Percentiles rank a stretch among this genome's conserved stretches.
Evolutionary conservation across 2,888 invertebrate genomes (phyloP).

Genomic region (Amiota mariae): DNA sequence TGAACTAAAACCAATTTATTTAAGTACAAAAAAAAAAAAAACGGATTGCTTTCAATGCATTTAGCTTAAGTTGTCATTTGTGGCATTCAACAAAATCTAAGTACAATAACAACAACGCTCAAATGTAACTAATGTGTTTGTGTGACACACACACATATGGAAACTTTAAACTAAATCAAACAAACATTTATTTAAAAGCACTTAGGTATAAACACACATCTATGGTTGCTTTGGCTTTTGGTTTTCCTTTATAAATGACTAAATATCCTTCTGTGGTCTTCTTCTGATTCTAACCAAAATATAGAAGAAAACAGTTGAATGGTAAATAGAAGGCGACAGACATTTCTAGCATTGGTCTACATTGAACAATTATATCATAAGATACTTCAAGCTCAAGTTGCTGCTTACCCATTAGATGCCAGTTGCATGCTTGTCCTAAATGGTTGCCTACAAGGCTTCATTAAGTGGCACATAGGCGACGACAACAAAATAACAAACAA

Average conservation of each 20-base stretch:
- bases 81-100: conserved; percentile 30
- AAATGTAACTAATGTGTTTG: conserved; percentile 9
- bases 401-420: conserved; percentile 49
- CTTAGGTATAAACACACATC: conserved; percentile 13
- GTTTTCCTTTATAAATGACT: background rate
- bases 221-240: background rate
- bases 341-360: too few species aligned
- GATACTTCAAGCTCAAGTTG: too few species aligned
- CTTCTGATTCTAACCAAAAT: too few species aligned
- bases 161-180: too few species aligned
- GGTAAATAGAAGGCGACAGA: too few species aligned
- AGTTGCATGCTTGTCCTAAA: conserved; percentile 48
- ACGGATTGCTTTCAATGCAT: conserved; percentile 53
- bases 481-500: background rate
- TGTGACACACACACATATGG: conserved; percentile 43
- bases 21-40: conserved; percentile 51
- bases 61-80: conserved; percentile 42
- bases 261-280: background rate
- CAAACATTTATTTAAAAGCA: too few species aligned
- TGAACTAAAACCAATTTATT: conserved; percentile 61
- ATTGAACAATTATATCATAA: too few species aligned
- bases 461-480: conserved; percentile 31
- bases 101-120: background rate
- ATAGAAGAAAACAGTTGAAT: too few species aligned
- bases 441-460: conserved; percentile 53